Base-by-base conservation (phyloP, 2,888 invertebrate genomes). In the Caenorhabditis sp. region DNA sequence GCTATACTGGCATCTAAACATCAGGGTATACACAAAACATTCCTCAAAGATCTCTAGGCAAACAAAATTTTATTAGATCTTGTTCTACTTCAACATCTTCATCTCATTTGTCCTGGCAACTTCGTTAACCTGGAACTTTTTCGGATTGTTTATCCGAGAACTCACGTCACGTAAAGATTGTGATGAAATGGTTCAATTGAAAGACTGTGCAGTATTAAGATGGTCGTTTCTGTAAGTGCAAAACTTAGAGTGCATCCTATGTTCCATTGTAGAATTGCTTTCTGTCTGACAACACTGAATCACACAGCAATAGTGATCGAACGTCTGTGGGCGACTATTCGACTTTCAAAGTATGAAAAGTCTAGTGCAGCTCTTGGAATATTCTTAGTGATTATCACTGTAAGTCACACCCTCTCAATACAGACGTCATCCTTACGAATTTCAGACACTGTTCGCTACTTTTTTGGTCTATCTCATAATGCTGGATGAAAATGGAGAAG, bases 321-420 rank as follows among this genome's bases (percentile, higher is more conserved):
- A 62, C n/a, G 71, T n/a, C 15, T 71, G 0, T 71, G 62, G 61
- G 71, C 71, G 6, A 62, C 71, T 11, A 40, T 55, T 8, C 37
- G 61, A 15, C 26, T 71, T 5, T 53, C 71, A 40, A 62, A 71
- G 44, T 71, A 71, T 22, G 71, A 71, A 53, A 71, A 71, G 32
- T 55, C 71, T 6, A 53, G 47, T 40, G 51, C 40, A 11, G 22
- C 37, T 24, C 26, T 70, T 6, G 70, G 69, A 18, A 26, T 58
- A 1, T 1, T 56, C 2, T 22, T 61, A 1, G 32, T 70, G 15
- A n/a, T 37, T 6, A 3, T 60, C 0, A 70, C 53, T 13, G 70
- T 70, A 26, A 70, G 61, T 22, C n/a, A n/a, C n/a, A n/a, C n/a
- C n/a, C n/a, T n/a, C n/a, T n/a, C n/a, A n/a, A n/a, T n/a, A n/a